A percentile compares a stretch with the other conserved stretches of the same genome.
Conservation (phyloP, 30 jellyfish, hydroid and myxozoan species). For the Sanderia malayensis region DNA sequence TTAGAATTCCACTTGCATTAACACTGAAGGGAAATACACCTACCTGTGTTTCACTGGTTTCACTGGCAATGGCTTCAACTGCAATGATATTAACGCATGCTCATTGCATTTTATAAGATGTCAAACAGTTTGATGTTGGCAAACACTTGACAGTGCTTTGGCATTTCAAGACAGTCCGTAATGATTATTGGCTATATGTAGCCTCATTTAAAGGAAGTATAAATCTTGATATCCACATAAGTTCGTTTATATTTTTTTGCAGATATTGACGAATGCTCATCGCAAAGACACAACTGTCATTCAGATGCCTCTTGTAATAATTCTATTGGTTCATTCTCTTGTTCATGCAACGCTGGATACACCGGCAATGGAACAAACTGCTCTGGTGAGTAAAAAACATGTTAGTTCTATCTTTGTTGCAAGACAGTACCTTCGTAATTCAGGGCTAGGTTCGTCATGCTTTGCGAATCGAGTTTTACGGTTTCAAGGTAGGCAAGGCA, state of each 20-base stretch:
- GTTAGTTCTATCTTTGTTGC: neutral
- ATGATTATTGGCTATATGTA: too few relatives aligned
- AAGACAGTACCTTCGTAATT: neutral
- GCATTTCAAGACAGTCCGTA: too few relatives aligned
- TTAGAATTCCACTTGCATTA: neutral
- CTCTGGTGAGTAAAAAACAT: conserved; percentile 9
- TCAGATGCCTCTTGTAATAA: conserved; percentile 24
- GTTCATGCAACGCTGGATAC: conserved; percentile 41
- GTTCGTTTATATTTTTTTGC: too few relatives aligned
- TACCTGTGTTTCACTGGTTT: too few relatives aligned
- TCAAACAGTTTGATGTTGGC: conserved; percentile 23
- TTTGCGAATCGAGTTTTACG: too few relatives aligned
- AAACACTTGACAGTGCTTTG: conserved; percentile 30
- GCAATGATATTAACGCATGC: conserved; percentile 49
- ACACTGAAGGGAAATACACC: neutral
- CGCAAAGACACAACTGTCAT: conserved; percentile 26
- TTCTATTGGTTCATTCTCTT: conserved; percentile 23
- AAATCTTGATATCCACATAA: too few relatives aligned
- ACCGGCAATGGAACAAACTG: conserved; percentile 44
- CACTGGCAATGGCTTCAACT: too few relatives aligned
- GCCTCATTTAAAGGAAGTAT: too few relatives aligned
- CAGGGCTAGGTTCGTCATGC: neutral
- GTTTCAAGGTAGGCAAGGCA: too few relatives aligned
- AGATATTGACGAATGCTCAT: conserved; percentile 55
- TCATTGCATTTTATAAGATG: too few relatives aligned